Percentiles rank a stretch among this genome's conserved stretches.
Conservation (phyloP, 2,888 invertebrate species). For the Mythimna lalbum region DNA sequence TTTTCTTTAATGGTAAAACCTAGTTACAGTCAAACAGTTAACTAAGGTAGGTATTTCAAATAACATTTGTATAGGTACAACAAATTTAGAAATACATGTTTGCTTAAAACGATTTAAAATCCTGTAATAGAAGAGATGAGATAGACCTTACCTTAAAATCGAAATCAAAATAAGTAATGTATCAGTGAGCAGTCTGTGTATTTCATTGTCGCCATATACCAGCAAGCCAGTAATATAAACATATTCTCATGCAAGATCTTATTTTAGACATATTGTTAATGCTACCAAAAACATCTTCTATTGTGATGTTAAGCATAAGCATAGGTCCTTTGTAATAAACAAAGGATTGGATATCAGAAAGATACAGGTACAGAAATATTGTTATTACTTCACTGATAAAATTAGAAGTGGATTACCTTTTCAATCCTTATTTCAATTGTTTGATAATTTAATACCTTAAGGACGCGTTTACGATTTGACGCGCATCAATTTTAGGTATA, state of each 20-base stretch:
- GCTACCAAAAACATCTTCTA: conserved; percentile 1
- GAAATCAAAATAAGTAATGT: background rate
- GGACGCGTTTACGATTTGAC: too few species aligned
- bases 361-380: background rate
- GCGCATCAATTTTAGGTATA: too few species aligned
- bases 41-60: too few species aligned
- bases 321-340: conserved; percentile 11
- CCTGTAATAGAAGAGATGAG: background rate
- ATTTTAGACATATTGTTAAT: conserved; percentile 24
- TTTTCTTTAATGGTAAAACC: too few species aligned
- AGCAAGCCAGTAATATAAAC: conserved; percentile 17
- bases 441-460: background rate
- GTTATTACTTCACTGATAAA: conserved; percentile 25
- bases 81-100: too few species aligned
- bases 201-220: conserved; percentile 12
- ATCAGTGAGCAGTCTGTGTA: conserved; percentile 5
- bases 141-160: conserved; percentile 6
- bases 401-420: background rate
- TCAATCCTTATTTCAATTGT: background rate
- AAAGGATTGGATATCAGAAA: conserved; percentile 5
- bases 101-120: too few species aligned
- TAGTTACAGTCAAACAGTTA: too few species aligned
- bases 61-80: too few species aligned
- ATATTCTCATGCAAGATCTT: conserved; percentile 10
- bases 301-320: conserved; percentile 1